phyloP scores from a whole-genome alignment of 2,797 vertebrate genomes.

The Microchirus variegatus region DNA sequence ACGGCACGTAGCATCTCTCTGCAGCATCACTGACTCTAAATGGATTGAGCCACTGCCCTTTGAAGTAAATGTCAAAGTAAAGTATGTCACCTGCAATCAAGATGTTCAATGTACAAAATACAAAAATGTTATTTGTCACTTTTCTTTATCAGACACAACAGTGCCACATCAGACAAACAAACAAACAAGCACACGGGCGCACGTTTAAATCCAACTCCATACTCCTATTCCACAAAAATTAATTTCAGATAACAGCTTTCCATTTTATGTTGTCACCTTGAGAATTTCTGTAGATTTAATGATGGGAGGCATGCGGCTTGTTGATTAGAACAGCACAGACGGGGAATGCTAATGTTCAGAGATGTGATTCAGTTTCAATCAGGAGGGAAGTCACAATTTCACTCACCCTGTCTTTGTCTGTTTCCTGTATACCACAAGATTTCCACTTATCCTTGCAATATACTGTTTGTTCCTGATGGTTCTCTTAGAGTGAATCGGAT shows the following conservation, averaged over 20 bases:
- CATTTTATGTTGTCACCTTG: constrained; percentile 74
- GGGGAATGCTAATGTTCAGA: constrained; percentile 79
- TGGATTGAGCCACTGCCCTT: not conserved
- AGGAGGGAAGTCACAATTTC: constrained; percentile 34
- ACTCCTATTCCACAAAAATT: constrained; percentile 67
- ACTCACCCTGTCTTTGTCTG: constrained; percentile 10
- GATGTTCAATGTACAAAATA: not conserved
- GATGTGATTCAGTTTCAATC: constrained; percentile 55
- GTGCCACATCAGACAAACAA: constrained; percentile 34
- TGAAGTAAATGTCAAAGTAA: not conserved
- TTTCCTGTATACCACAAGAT: constrained; percentile 29
- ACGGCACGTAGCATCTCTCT: too few species aligned
- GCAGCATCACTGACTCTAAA: not conserved
- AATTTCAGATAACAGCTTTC: constrained; percentile 72
- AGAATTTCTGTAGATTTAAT: constrained; percentile 80
- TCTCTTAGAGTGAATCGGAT: not conserved
- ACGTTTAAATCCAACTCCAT: constrained; percentile 19
- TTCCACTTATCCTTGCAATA: constrained; percentile 1
- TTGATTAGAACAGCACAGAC: constrained; percentile 80
- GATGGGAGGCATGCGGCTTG: constrained; percentile 78
- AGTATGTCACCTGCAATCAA: not conserved
- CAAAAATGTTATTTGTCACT: not conserved
- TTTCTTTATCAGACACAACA: constrained; percentile 8
- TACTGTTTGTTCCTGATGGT: constrained; percentile 1
- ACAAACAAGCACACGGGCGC: constrained; percentile 47